These are phyloP conservation scores for Meda fulgida DNA, from an alignment of 2,797 vertebrate species.

Conservation along the genomic window DNA sequence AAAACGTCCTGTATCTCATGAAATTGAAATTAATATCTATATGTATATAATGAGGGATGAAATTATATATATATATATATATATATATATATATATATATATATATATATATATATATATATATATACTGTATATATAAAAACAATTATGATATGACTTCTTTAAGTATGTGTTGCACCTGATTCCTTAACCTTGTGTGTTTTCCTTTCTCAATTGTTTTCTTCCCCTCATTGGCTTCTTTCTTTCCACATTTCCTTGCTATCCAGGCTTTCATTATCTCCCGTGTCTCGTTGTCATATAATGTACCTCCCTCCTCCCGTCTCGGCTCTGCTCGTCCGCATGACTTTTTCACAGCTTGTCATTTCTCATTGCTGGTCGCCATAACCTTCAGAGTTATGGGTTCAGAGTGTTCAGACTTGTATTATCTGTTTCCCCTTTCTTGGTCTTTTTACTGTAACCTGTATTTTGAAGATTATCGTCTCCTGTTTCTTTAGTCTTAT, in stretches of 20 bases:
- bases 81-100: no score
- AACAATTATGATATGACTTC: not conserved
- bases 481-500: conserved; percentile 25
- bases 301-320: not conserved
- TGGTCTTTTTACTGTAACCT: not conserved
- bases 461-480: not conserved
- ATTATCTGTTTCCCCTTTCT: not conserved
- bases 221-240: not conserved
- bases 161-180: not conserved
- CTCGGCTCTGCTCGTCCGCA: not conserved
- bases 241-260: conserved; percentile 10
- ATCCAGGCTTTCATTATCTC: conserved; percentile 1
- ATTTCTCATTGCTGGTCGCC: conserved; percentile 11
- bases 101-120: no score
- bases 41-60: no score
- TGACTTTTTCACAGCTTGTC: conserved; percentile 37
- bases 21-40: no score
- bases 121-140: no score
- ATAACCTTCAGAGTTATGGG: conserved; percentile 19
- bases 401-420: not conserved
- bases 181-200: not conserved
- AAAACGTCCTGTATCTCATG: not conserved
- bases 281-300: conserved; percentile 9
- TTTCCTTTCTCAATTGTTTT: conserved; percentile 4
- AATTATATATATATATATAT: no score